These are phyloP conservation scores for Lycophotia porphyrea DNA, from an alignment of 2,888 invertebrate species.

Conservation along the genomic window DNA sequence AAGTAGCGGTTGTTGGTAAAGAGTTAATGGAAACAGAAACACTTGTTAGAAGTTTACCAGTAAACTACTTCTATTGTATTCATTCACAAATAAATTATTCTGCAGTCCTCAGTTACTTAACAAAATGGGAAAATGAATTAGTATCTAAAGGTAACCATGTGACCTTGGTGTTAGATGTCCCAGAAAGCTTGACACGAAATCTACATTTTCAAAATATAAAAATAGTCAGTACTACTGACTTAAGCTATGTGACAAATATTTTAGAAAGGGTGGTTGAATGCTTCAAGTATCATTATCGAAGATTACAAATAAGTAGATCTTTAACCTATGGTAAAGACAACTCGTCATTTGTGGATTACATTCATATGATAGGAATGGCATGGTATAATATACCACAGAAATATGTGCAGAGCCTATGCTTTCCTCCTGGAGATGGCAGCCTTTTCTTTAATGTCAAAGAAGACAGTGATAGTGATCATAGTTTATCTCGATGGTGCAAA, in stretches of 20 bases:
- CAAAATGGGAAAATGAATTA: constrained; percentile 70
- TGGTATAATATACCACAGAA: constrained; percentile 71
- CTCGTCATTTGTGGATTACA: constrained; percentile 64
- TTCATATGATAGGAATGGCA: constrained; percentile 72
- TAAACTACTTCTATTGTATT: constrained; percentile 68
- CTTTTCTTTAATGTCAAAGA: constrained; percentile 65
- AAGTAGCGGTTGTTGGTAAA: constrained; percentile 69
- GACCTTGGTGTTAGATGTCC: constrained; percentile 66
- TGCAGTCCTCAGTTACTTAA: constrained; percentile 65
- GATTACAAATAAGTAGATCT: constrained; percentile 70
- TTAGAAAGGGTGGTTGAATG: constrained; percentile 69
- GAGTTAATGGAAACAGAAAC: constrained; percentile 62
- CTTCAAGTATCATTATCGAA: constrained; percentile 75
- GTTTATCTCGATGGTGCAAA: constrained; percentile 71
- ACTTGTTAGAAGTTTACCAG: constrained; percentile 67
- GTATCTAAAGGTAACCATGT: constrained; percentile 60
- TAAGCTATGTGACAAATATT: constrained; percentile 65
- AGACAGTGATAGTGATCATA: constrained; percentile 67
- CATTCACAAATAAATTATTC: constrained; percentile 66
- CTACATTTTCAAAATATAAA: constrained; percentile 68
- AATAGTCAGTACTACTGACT: constrained; percentile 60
- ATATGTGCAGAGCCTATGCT: constrained; percentile 66
- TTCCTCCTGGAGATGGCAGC: constrained; percentile 67
- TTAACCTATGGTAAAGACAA: constrained; percentile 65
- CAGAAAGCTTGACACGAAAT: constrained; percentile 59